phyloP scores from a whole-genome alignment of 2,113 vertebrate genomes.

The Nestor notabilis region DNA sequence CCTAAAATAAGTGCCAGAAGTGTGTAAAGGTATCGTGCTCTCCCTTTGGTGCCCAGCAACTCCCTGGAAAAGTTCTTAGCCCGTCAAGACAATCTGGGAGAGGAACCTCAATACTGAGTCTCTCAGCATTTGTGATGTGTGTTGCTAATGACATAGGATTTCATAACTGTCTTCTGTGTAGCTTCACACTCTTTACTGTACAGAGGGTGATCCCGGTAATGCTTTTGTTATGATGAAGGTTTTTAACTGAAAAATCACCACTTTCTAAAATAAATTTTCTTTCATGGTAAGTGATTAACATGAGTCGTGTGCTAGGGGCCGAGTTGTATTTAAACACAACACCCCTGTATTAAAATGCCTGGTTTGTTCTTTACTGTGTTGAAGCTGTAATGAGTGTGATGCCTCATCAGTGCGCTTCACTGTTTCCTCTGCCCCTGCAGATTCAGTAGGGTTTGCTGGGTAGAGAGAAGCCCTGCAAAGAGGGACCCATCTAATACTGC shows the following conservation, averaged over 20 bases:
- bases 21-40: rapidly evolving
- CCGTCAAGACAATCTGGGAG: not conserved
- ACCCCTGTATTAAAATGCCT: not conserved
- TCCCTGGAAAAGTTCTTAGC: not conserved
- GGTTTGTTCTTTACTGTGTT: not conserved
- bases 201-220: not conserved
- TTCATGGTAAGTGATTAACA: not conserved
- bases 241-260: not conserved
- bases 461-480: not conserved
- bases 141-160: rapidly evolving
- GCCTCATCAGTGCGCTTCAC: not conserved
- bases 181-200: rapidly evolving
- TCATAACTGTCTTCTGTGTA: not conserved
- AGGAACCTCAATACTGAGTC: rapidly evolving
- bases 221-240: not conserved
- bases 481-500: not conserved
- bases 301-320: not conserved
- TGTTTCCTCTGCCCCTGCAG: not conserved
- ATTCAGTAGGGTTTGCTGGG: not conserved
- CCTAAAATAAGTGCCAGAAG: not conserved
- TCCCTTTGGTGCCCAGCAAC: no score
- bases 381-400: not conserved
- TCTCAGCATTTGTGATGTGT: rapidly evolving
- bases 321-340: not conserved
- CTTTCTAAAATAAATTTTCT: not conserved